phyloP scores from a whole-genome alignment of 92 coral and sea anemone genomes.

The Umimayanthus chanpuru region DNA sequence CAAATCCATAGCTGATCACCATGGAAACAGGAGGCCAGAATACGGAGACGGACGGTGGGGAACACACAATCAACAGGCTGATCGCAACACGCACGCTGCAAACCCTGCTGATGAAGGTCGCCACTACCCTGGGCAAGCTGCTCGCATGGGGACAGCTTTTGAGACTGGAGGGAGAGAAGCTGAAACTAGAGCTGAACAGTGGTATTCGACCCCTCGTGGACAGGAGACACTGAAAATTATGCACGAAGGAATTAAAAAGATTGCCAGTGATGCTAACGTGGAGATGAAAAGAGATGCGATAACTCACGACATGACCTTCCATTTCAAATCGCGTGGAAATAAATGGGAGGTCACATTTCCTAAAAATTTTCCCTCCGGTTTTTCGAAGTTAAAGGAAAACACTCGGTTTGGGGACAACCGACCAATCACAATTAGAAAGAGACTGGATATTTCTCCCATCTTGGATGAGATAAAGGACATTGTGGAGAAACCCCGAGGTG shows the following conservation, averaged over 20 bases:
- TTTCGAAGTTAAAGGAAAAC: constrained; percentile 19
- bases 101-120: not conserved
- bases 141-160: not conserved
- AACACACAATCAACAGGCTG: not conserved
- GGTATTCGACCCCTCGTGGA: constrained; percentile 48
- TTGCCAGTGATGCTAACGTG: constrained; percentile 11
- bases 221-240: constrained; percentile 35
- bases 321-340: constrained; percentile 1
- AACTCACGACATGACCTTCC: constrained; percentile 48
- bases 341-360: constrained; percentile 49
- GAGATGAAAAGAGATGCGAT: constrained; percentile 39
- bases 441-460: not conserved
- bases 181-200: constrained; percentile 32
- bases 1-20: not conserved
- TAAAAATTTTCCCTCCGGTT: constrained; percentile 31
- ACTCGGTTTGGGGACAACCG: not conserved
- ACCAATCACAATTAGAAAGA: not conserved
- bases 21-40: not conserved
- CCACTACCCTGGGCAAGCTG: not conserved
- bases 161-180: not conserved
- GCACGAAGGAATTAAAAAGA: constrained; percentile 19
- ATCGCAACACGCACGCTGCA: not conserved
- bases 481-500: not conserved
- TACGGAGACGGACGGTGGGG: not conserved
- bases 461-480: not conserved